Percentiles rank a stretch among this genome's conserved stretches.
Conservation (phyloP, 2,888 invertebrate genomes). For the Chymomyza procnemis region DNA sequence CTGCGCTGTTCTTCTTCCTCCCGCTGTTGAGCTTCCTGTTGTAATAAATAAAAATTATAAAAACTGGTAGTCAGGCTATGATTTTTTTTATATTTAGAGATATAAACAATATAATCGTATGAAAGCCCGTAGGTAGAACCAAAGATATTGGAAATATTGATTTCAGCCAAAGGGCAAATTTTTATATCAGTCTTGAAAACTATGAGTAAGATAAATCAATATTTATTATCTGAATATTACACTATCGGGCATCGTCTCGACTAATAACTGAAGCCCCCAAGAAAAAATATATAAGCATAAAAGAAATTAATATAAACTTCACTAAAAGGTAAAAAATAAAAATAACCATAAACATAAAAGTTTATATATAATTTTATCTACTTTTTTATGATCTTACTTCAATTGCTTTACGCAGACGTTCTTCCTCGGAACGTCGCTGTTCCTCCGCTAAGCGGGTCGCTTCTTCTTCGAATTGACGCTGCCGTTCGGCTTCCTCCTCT, state of each 20-base stretch:
- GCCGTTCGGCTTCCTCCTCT: conserved; percentile 89
- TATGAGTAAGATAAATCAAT: no score
- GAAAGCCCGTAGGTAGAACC: neutral
- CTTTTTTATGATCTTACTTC: conserved; percentile 79
- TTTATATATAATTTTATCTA: neutral
- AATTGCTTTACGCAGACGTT: conserved; percentile 90
- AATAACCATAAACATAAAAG: no score
- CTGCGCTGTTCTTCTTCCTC: conserved; percentile 88
- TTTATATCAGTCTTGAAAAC: no score
- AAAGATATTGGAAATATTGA: neutral
- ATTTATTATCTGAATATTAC: no score
- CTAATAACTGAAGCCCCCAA: no score
- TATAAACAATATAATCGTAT: neutral
- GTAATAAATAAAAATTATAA: neutral
- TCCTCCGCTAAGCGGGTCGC: conserved; percentile 87
- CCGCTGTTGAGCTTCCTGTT: conserved; percentile 85
- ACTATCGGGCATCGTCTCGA: no score
- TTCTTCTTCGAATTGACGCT: conserved; percentile 89
- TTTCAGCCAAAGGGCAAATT: no score
- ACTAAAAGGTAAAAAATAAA: no score
- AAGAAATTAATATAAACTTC: no score
- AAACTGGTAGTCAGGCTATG: neutral
- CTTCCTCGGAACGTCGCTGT: conserved; percentile 90
- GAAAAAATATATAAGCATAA: no score
- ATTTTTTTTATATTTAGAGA: neutral